phyloP scores from a whole-genome alignment of 1,140 invertebrate genomes.

The Probaryconus sp. region DNA sequence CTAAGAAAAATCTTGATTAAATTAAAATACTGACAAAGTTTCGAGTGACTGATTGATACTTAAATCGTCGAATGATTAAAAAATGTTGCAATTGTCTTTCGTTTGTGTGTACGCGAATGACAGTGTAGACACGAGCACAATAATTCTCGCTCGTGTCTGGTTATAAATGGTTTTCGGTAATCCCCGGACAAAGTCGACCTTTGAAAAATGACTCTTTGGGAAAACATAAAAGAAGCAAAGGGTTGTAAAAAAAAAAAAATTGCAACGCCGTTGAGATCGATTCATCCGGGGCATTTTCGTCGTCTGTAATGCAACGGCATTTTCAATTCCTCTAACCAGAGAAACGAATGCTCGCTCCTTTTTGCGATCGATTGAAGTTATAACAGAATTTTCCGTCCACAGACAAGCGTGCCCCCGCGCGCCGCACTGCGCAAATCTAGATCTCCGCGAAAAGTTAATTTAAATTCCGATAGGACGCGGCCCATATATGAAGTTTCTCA shows the following conservation, averaged over 20 bases:
- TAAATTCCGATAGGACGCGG: conserved; percentile 43
- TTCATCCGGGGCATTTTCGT: conserved; percentile 36
- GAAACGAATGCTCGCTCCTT: conserved; percentile 33
- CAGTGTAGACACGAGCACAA: too few relatives aligned
- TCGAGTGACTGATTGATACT: too few relatives aligned
- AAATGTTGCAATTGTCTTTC: too few relatives aligned
- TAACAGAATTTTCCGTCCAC: conserved; percentile 54
- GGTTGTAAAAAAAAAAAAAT: conserved; percentile 19
- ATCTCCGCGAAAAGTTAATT: conserved; percentile 57
- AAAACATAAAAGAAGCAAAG: not conserved
- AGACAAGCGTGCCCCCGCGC: conserved; percentile 21
- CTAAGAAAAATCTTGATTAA: too few relatives aligned
- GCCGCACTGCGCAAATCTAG: conserved; percentile 55
- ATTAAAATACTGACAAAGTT: too few relatives aligned
- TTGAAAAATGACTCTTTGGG: not conserved
- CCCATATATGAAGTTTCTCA: conserved; percentile 21
- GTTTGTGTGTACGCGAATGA: too few relatives aligned
- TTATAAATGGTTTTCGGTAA: too few relatives aligned
- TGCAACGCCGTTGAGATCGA: conserved; percentile 25
- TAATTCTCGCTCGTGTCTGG: too few relatives aligned
- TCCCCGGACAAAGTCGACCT: not conserved
- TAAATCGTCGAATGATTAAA: too few relatives aligned
- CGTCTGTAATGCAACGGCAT: conserved; percentile 33
- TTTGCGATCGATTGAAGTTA: conserved; percentile 46
- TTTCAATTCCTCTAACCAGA: conserved; percentile 49